Evolutionary conservation across 2,797 vertebrate species (phyloP).

Genomic region (Erethizon dorsatum): DNA sequence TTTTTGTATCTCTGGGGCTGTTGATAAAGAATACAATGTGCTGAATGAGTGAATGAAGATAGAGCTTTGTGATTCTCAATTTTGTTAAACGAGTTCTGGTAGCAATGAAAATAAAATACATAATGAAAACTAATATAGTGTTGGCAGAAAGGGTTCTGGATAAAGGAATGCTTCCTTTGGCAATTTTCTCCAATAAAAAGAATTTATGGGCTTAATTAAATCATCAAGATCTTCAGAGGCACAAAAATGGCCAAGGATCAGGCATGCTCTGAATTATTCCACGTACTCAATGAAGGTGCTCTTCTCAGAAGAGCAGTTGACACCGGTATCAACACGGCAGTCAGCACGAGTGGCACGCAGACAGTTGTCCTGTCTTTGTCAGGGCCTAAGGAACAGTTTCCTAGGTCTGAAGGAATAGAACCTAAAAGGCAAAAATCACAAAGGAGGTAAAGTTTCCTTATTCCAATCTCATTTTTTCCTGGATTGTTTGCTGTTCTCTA

Average conservation of each 20-base stretch:
- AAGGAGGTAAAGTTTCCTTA: conserved; percentile 20
- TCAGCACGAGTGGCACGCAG: neutral
- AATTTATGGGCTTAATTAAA: conserved; percentile 65
- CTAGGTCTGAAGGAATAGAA: neutral
- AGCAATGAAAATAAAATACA: conserved; percentile 52
- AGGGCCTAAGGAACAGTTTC: conserved; percentile 15
- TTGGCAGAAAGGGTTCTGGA: conserved; percentile 51
- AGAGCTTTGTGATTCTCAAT: conserved; percentile 44
- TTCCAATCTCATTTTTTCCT: neutral
- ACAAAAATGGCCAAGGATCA: neutral
- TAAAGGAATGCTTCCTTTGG: conserved; percentile 39
- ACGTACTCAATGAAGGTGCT: neutral
- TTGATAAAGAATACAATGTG: conserved; percentile 43
- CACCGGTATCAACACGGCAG: neutral
- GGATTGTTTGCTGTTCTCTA: conserved; percentile 27
- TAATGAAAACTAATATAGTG: conserved; percentile 59
- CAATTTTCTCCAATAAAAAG: conserved; percentile 50
- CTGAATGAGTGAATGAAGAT: neutral
- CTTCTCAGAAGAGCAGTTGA: neutral
- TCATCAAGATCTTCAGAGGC: conserved; percentile 37
- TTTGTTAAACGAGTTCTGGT: conserved; percentile 61
- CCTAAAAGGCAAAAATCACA: neutral
- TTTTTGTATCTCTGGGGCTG: neutral
- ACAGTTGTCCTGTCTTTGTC: neutral
- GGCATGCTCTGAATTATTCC: neutral